Conservation (phyloP, 1,140 invertebrate species). For the Bombyx mandarina region DNA sequence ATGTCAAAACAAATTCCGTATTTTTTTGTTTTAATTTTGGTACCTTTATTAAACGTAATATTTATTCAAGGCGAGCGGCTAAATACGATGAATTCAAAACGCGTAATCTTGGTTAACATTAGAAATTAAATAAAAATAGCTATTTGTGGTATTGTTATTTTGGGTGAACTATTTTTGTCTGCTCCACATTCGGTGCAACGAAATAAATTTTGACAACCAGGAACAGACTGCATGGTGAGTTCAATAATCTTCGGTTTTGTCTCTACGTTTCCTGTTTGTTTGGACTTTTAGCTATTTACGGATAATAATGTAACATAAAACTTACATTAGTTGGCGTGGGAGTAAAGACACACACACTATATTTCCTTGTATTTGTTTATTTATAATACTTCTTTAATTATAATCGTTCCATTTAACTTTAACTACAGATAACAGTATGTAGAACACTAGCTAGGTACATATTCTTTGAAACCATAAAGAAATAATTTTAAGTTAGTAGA, state of each 20-base stretch:
- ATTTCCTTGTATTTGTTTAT: too few species aligned
- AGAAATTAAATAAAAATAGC: background rate
- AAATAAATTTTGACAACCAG: conserved; percentile 57
- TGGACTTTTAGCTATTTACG: too few species aligned
- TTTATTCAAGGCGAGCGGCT: conserved; percentile 8
- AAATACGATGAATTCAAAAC: conserved; percentile 1
- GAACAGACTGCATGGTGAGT: conserved; percentile 54
- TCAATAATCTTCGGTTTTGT: conserved; percentile 10
- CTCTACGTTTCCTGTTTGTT: background rate
- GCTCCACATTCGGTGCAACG: conserved; percentile 60
- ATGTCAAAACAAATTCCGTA: conserved; percentile 57
- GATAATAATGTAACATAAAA: too few species aligned
- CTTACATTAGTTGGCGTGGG: too few species aligned
- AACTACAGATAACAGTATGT: too few species aligned
- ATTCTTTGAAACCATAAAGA: too few species aligned
- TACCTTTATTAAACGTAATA: conserved; percentile 15
- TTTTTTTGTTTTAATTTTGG: conserved; percentile 45
- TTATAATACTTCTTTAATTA: too few species aligned
- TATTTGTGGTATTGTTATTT: conserved; percentile 41
- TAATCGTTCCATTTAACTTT: too few species aligned
- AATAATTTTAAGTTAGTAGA: too few species aligned
- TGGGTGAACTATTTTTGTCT: conserved; percentile 67
- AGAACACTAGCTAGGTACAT: too few species aligned
- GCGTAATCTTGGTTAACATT: background rate
- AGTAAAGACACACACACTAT: too few species aligned